Evolutionary conservation across 2,797 vertebrate species (phyloP).

Genomic region (Darevskia mixta): DNA sequence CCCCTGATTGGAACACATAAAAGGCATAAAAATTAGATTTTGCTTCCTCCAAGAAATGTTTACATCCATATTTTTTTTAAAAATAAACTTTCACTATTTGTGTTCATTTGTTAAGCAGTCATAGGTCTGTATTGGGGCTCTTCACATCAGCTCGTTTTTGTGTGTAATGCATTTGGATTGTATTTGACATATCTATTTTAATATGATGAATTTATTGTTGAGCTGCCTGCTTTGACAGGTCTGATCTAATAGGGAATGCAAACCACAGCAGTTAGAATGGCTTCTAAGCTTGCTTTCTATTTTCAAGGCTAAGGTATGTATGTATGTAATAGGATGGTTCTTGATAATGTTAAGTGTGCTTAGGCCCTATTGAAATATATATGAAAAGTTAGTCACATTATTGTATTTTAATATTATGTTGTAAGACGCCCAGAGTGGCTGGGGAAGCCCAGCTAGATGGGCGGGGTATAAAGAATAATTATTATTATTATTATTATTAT

Average conservation of each 20-base stretch:
- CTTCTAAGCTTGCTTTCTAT: not conserved
- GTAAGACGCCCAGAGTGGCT: too few species aligned
- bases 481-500: too few species aligned
- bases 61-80: conserved; percentile 7
- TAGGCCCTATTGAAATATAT: not conserved
- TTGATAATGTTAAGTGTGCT: not conserved
- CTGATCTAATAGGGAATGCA: not conserved
- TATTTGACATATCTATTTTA: not conserved
- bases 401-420: too few species aligned
- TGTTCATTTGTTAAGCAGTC: conserved; percentile 17
- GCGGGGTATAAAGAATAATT: too few species aligned
- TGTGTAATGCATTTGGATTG: not conserved
- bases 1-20: conserved; percentile 57
- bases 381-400: not conserved
- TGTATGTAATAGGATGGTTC: not conserved
- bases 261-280: conserved; percentile 13
- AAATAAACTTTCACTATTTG: conserved; percentile 22
- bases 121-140: not conserved
- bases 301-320: not conserved
- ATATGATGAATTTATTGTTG: not conserved
- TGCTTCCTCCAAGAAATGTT: conserved; percentile 52
- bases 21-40: conserved; percentile 68
- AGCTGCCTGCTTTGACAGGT: conserved; percentile 10
- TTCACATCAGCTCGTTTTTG: not conserved
- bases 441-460: too few species aligned